These are phyloP conservation scores for Chlamydotis undulata DNA, from an alignment of 2,113 vertebrate species.

Conservation along the genomic window DNA sequence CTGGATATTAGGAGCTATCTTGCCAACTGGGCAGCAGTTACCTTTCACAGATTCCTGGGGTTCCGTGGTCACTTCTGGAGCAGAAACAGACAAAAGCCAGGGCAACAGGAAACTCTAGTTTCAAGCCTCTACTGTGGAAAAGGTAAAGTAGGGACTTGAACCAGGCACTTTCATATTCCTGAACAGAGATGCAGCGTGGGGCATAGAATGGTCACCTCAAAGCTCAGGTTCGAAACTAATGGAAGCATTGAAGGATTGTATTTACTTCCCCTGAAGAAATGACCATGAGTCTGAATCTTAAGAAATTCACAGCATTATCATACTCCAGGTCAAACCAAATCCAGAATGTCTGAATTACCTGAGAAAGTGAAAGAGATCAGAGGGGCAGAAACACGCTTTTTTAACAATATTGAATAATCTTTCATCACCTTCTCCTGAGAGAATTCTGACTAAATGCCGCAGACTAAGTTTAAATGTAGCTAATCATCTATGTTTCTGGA, in stretches of 20 bases:
- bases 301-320: not conserved
- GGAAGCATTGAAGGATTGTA: not conserved
- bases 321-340: not conserved
- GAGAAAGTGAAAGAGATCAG: not conserved
- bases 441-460: not conserved
- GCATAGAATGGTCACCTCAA: not conserved
- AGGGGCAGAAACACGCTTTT: not conserved
- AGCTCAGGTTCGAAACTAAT: not conserved
- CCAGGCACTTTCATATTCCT: not conserved
- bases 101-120: not conserved
- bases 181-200: fast-evolving
- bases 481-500: not conserved
- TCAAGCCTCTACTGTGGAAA: not conserved
- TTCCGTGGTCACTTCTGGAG: not conserved
- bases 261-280: not conserved
- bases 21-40: not conserved
- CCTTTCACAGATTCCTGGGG: not conserved
- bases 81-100: not conserved
- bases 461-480: not conserved
- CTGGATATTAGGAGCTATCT: not conserved
- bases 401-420: not conserved
- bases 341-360: not conserved
- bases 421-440: not conserved
- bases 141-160: not conserved
- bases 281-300: not conserved